These are phyloP conservation scores for Aleiodes alternator DNA, from an alignment of 2,888 invertebrate genomes.

Conservation along the genomic window DNA sequence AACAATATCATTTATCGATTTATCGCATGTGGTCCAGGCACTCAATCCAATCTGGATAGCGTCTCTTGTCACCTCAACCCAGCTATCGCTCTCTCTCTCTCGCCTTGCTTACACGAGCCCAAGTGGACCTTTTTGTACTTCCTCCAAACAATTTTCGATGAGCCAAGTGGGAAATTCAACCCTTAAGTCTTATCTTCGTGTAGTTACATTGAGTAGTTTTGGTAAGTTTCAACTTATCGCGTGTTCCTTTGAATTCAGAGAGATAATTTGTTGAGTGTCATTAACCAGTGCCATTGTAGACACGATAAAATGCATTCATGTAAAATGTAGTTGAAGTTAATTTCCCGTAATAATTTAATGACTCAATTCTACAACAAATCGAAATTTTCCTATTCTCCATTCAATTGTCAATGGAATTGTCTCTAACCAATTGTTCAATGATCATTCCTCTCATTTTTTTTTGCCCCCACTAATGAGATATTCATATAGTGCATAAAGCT, in stretches of 20 bases:
- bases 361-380: too few relatives aligned
- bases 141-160: not conserved
- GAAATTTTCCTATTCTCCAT: not conserved
- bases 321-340: too few relatives aligned
- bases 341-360: too few relatives aligned
- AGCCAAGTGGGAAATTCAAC: too few relatives aligned
- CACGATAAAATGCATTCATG: too few relatives aligned
- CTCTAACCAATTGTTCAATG: not conserved
- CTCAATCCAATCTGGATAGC: conserved; percentile 24
- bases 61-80: conserved; percentile 8
- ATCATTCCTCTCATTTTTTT: not conserved
- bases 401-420: not conserved
- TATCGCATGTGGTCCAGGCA: not conserved
- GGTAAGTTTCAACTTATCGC: too few relatives aligned
- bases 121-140: not conserved
- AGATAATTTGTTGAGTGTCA: not conserved
- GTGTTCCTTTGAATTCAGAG: too few relatives aligned
- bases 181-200: conserved; percentile 21
- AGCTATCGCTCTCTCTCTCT: conserved; percentile 1
- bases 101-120: not conserved
- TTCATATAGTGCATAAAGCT: not conserved
- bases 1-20: conserved; percentile 10
- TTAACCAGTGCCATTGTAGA: too few relatives aligned
- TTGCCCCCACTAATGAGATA: not conserved
- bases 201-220: conserved; percentile 5